Evolutionary conservation across 2,888 invertebrate species (phyloP), one percentile per base, ranked within the genome.

Genomic region (Leptopterna dolabrata): DNA sequence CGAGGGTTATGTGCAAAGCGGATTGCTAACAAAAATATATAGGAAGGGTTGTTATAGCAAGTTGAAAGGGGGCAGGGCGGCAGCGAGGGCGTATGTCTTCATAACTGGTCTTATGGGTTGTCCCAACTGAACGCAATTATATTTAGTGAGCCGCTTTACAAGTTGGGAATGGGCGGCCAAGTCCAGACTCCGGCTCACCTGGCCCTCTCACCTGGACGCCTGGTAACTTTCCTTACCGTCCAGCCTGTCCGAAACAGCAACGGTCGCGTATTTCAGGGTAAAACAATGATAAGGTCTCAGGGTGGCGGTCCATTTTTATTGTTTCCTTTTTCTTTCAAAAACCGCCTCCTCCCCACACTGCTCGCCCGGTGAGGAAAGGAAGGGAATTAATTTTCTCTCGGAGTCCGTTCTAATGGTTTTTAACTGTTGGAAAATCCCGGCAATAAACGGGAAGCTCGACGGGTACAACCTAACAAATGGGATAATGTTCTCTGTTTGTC

Each of bases 21-120:
- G 70, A 83, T 55, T 70, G 27, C 83, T 83, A 83, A 83, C 83
- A 83, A 83, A 83, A 83, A 83, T 83, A 83, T 83, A 83, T 83
- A 83, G 83, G 45, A 82, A 27, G 43, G 43, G 83, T 70, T 83
- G 83, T 63, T 83, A 70, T 55, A 41, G 70, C 70, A 83, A 78
- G 43, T 43, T 43, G 41, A 45, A 51, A 70, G 70, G 41, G 63
- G 41, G 83, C 36, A 29, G 24, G 41, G 70, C 9, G 14, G 47
- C 29, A 19, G 41, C 41, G n/a, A 47, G 30, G 55, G 55, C 82
- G 63, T 83, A 83, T 83, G 83, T 83, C 83, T 83, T 83, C 83
- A 83, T 83, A 83, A 83, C 55, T 41, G 41, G 83, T 19, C 63
- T 83, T 83, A 83, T 70, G 83, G 83, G 41, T 83, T 70, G 83